Conservation (phyloP, 2,797 vertebrate species). For the Rhinophrynus dorsalis region DNA sequence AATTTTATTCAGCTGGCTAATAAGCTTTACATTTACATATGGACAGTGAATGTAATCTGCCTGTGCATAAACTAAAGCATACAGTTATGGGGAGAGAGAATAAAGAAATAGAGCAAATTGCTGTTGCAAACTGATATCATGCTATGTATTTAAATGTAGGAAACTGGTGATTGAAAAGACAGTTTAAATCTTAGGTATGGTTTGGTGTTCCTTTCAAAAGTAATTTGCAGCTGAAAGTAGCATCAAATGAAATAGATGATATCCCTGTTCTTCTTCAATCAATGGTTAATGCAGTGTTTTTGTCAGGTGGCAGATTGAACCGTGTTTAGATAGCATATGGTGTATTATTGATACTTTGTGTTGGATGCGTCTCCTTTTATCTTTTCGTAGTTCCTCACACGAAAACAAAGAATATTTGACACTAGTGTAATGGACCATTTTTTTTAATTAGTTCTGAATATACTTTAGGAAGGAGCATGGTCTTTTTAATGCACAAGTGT, state of each 20-base stretch:
- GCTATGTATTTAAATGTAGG: not conserved
- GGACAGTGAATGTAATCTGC: not conserved
- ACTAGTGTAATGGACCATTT: too few species aligned
- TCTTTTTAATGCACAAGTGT: too few species aligned
- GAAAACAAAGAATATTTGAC: too few species aligned
- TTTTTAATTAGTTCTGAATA: too few species aligned
- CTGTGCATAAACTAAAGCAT: not conserved
- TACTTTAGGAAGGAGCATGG: too few species aligned
- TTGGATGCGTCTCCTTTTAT: not conserved
- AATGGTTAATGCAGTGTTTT: not conserved
- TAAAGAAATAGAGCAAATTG: not conserved
- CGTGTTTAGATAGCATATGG: too few species aligned
- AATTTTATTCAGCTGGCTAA: not conserved
- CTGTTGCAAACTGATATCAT: not conserved
- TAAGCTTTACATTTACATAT: slow-evolving; percentile 1
- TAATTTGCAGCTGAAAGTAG: not conserved
- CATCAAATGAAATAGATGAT: too few species aligned
- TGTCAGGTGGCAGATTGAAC: too few species aligned
- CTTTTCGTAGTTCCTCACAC: not conserved
- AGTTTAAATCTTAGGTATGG: slow-evolving; percentile 16
- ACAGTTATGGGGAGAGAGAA: slow-evolving; percentile 12
- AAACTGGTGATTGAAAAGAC: slow-evolving; percentile 19
- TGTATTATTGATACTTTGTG: too few species aligned
- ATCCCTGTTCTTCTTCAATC: not conserved
- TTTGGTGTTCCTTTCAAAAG: slow-evolving; percentile 8